Base-by-base conservation (phyloP, 2,797 vertebrate genomes). In the Leptoclinus maculatus region DNA sequence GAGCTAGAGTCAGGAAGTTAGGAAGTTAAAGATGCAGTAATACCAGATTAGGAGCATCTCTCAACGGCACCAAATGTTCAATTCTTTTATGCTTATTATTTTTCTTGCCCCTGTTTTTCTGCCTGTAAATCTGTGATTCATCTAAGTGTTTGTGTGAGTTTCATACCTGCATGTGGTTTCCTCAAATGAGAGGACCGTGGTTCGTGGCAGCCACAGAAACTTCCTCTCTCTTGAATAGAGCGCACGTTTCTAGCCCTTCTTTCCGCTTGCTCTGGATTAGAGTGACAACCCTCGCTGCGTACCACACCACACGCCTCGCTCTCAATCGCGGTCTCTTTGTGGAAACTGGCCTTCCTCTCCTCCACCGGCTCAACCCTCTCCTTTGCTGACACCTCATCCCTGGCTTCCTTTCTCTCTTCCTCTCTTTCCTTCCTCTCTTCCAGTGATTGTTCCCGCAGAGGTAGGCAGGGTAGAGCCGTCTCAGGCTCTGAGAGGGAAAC, bases 151-250 rank as follows among this genome's bases (percentile, higher is more conserved):
- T 58, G 51, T 49, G 72, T 38, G n/a, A 14, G 25, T 65, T 78
- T 77, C 62, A 63, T 93, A 96, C 96, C 95, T 94, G 96, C 85
- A 41, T 96, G 95, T 12, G 95, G 94, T 83, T 95, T 96, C 86
- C 95, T 93, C 69, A 95, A 79, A 82, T 95, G 94, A 76, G 92
- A 93, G 1, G 94, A 88, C 66, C 95, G 87, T 25, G 93, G 91
- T 75, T 96, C 95, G 0, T 94, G 94, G 86, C 91, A 94, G 76
- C 94, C 87, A 2, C 91, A 93, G 83, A 91, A 91, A 36, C 66
- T 87, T 69, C 90, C 91, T 81, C 91, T 94, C 59, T 95, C 94
- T 76, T 95, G 95, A 64, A 91, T 59, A 16, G 93, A 91, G 1
- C 89, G 85, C 0, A 91, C 76, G 82, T 91, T 87, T 77, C 93